These are phyloP conservation scores for Rhopalosiphum maidis DNA, from an alignment of 1,140 invertebrate genomes.

Conservation along the genomic window DNA sequence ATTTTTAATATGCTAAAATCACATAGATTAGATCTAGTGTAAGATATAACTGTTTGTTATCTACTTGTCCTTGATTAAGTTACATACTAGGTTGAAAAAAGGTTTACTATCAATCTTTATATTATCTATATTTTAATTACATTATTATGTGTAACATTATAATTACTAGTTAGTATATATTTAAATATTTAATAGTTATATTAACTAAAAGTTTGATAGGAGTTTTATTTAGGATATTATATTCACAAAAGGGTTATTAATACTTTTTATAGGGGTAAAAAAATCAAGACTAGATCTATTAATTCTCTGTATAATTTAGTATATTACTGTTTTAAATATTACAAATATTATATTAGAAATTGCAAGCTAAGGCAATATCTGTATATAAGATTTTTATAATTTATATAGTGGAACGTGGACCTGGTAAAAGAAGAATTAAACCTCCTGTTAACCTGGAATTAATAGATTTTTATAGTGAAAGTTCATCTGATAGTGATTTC, in stretches of 20 bases:
- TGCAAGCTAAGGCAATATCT: neutral
- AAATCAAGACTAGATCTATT: neutral
- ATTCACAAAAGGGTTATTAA: neutral
- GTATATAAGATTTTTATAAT: neutral
- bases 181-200: too few species aligned
- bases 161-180: neutral
- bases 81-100: too few species aligned
- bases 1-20: too few species aligned
- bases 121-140: neutral
- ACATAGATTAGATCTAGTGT: too few species aligned
- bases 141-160: neutral
- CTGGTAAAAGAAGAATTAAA: slow-evolving; percentile 85
- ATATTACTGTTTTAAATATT: neutral
- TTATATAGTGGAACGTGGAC: slow-evolving; percentile 80
- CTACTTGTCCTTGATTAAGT: too few species aligned
- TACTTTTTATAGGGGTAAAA: neutral
- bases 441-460: slow-evolving; percentile 71
- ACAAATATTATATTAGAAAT: neutral
- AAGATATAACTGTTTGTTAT: too few species aligned
- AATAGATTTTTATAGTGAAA: slow-evolving; percentile 73
- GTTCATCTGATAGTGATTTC: slow-evolving; percentile 95
- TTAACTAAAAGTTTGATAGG: neutral
- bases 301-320: neutral
- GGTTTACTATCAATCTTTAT: too few species aligned
- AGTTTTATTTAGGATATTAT: neutral